Base-by-base conservation (phyloP, 2,797 vertebrate species). In the Galago senegalensis region DNA sequence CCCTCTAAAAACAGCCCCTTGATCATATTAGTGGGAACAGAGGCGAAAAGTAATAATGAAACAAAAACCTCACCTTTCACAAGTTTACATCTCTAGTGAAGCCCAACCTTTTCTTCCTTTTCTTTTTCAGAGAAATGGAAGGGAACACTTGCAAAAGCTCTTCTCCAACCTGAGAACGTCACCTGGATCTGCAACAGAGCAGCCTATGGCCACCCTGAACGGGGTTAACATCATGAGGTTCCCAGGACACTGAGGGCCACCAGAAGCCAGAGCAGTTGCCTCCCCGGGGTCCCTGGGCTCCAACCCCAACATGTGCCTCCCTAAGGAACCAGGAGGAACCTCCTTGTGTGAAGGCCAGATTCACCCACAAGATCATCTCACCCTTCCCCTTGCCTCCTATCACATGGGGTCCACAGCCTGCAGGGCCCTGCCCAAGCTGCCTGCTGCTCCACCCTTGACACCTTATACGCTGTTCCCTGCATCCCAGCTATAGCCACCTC, bases 271-370 rank as follows among this genome's bases (percentile, higher is more conserved):
- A 70, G n/a, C 31, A 63, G 69, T 65, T 31, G 43, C 2, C 2
- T 3, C 56, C 83, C 37, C 29, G 17, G 13, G 5, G 29, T 3
- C 21, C 18, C 67, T 5, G 13, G 34, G 80, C 34, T 83, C 20
- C 16, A 53, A 1, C 5, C 31, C 6, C 0, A 40, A 2, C 1
- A 1, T 7, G 10, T 1, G 20, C 1, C 1, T 53, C 46, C 37
- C 79, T 31, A 76, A 86, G 37, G 58, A 58, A 53, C 73, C 3
- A 12, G 49, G 13, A 87, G 77, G 40, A 49, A 73, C 70, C 40
- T 49, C 9, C 34, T 82, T 83, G 53, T 20, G 40, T 16, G 8
- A 1, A 65, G 1, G 7, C 21, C 70, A 37, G 49, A 17, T 17
- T 29, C 16, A 7, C 2, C 9, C 56, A 34, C 21, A 76, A 25